These are phyloP conservation scores for Arrhamphus sclerolepis DNA, from an alignment of 2,797 vertebrate species.

Conservation along the genomic window DNA sequence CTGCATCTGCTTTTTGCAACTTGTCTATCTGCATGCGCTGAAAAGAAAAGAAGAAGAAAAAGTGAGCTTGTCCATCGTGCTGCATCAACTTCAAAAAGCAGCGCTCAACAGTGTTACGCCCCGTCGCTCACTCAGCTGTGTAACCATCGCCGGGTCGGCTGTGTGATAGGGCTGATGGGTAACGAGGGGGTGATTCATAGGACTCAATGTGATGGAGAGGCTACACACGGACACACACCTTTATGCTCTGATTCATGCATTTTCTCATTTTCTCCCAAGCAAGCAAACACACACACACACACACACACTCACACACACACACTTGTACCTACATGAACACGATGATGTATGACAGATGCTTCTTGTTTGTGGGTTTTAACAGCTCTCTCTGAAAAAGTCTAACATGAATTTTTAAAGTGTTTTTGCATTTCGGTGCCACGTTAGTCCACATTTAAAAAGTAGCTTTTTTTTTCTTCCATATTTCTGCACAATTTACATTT, in stretches of 20 bases:
- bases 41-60: slow-evolving; percentile 23
- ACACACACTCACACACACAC: no score
- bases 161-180: slow-evolving; percentile 49
- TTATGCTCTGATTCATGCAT: slow-evolving; percentile 33
- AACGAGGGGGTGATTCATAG: slow-evolving; percentile 40
- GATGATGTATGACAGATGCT: slow-evolving; percentile 3
- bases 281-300: neutral
- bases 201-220: slow-evolving; percentile 31
- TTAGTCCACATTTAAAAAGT: neutral
- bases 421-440: slow-evolving; percentile 4
- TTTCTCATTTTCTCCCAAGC: slow-evolving; percentile 8
- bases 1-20: neutral
- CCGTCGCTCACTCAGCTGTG: slow-evolving; percentile 36
- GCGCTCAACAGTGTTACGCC: slow-evolving; percentile 22
- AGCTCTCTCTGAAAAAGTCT: slow-evolving; percentile 4
- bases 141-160: slow-evolving; percentile 36
- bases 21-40: slow-evolving; percentile 5
- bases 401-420: slow-evolving; percentile 7
- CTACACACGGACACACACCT: slow-evolving; percentile 26
- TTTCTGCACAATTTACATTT: slow-evolving; percentile 10
- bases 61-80: slow-evolving; percentile 40
- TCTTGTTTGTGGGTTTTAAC: slow-evolving; percentile 18
- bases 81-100: slow-evolving; percentile 57
- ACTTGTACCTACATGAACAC: slow-evolving; percentile 2
- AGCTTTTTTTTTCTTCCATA: slow-evolving; percentile 5